Percentiles rank a stretch among this genome's conserved stretches.
These are phyloP conservation scores for Connochaetes taurinus DNA, from an alignment of 2,113 vertebrate genomes.

Conservation along the genomic window DNA sequence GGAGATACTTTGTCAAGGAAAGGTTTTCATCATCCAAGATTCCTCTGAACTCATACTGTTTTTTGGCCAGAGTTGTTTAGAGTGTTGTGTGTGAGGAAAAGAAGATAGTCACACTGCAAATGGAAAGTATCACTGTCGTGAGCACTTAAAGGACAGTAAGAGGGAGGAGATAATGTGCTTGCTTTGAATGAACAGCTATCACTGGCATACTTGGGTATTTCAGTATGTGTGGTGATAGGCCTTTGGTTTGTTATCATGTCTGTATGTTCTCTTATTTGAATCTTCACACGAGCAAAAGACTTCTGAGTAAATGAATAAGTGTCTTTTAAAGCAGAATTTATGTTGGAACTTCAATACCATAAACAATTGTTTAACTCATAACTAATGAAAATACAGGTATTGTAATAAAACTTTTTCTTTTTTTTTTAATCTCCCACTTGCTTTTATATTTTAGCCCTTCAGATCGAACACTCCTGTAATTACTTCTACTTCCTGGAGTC, in stretches of 20 bases:
- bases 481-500: neutral
- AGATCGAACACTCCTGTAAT: neutral
- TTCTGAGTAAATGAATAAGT: neutral
- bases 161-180: constrained; percentile 11
- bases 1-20: constrained; percentile 47
- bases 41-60: constrained; percentile 12
- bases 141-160: constrained; percentile 37
- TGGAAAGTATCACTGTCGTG: neutral
- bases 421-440: neutral
- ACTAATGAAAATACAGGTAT: neutral
- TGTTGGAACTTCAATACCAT: constrained; percentile 30
- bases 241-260: neutral
- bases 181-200: neutral
- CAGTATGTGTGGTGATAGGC: neutral
- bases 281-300: neutral
- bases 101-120: neutral
- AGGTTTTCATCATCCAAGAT: constrained; percentile 40
- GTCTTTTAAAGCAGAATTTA: neutral
- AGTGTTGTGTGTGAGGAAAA: neutral
- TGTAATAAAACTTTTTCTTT: neutral
- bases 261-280: neutral
- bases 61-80: constrained; percentile 37
- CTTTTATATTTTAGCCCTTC: neutral
- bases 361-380: neutral
- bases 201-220: constrained; percentile 39